A percentile compares a stretch with the other conserved stretches of the same genome.
These are phyloP conservation scores for Leucoraja erinaceus DNA, from an alignment of 2,113 vertebrate species.

Conservation along the genomic window DNA sequence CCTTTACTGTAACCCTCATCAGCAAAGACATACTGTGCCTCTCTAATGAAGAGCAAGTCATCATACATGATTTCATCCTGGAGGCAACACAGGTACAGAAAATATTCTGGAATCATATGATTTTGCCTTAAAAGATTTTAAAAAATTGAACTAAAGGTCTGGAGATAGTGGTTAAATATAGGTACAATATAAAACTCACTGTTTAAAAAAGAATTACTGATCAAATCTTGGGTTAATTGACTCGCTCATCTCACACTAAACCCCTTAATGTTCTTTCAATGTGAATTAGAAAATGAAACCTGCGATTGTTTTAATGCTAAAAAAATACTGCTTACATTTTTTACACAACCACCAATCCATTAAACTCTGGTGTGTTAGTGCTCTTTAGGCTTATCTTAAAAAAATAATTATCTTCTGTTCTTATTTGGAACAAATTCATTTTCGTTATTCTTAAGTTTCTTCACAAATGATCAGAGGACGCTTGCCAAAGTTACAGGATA, in stretches of 20 bases:
- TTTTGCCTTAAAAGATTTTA: neutral
- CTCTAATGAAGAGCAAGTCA: constrained; percentile 95
- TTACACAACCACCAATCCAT: neutral
- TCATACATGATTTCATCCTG: constrained; percentile 98
- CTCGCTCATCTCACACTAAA: neutral
- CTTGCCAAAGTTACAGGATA: neutral
- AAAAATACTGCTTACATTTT: neutral
- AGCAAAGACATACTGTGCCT: constrained; percentile 97
- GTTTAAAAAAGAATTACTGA: neutral
- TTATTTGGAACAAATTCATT: neutral
- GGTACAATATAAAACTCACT: neutral
- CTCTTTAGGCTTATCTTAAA: neutral
- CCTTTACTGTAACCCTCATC: constrained; percentile 97
- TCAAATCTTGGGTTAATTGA: neutral
- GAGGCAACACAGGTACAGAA: constrained; percentile 90
- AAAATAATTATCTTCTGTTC: neutral
- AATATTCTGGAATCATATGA: neutral
- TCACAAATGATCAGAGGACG: neutral
- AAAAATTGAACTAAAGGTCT: neutral
- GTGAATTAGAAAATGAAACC: neutral
- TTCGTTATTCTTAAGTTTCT: neutral
- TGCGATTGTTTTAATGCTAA: neutral
- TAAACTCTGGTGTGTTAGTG: neutral
- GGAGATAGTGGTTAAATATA: neutral
- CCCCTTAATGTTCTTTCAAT: neutral